Evolutionary conservation across 2,113 vertebrate species (phyloP), one percentile per base, ranked within the genome.

Genomic region (Etia nguti): DNA sequence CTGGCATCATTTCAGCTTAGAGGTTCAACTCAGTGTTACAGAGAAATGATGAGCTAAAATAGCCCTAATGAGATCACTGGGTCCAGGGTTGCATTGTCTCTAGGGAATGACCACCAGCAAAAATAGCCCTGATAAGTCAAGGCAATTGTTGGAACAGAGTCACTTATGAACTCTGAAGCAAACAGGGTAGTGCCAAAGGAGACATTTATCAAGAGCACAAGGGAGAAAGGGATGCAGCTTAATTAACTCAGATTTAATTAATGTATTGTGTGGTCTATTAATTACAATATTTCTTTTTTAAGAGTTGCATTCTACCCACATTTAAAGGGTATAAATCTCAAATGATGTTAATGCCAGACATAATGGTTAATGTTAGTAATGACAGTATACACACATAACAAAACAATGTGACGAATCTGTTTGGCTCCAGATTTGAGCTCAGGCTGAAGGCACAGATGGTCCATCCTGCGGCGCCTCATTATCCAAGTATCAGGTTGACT

Each of bases 21-120:
- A 20, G 26, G 65, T 79, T 89, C 81, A 73, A 57, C 62, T 93
- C 92, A 92, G 48, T 22, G 73, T 90, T 90, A 89, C 93, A 88
- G 90, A 91, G 81, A 90, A 38, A 82, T 90, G 92, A 95, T 94
- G 88, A 93, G 87, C 94, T 86, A 92, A 95, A 95, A 96, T 92
- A 95, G 91, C 86, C 57, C 54, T 89, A 92, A 95, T 93, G 90
- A 93, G 91, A 93, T 94, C 90, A 86, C 88, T 48, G 91, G 52
- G 79, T 57, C 50, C 15, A 29, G 62, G 84, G 79, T 52, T 79
- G 80, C 56, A 85, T 86, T 86, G 91, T 90, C 86, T 87, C 85
- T 15, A 15, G 87, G 86, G 84, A 77, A 84, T 85, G 83, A 82
- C 79, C 38, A 54, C 77, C 10, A 38, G 62, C 85, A 88, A 83